Percentiles rank a stretch among this genome's conserved stretches.
Evolutionary conservation across 2,888 invertebrate genomes (phyloP).

Genomic region (Cephus spinipes): DNA sequence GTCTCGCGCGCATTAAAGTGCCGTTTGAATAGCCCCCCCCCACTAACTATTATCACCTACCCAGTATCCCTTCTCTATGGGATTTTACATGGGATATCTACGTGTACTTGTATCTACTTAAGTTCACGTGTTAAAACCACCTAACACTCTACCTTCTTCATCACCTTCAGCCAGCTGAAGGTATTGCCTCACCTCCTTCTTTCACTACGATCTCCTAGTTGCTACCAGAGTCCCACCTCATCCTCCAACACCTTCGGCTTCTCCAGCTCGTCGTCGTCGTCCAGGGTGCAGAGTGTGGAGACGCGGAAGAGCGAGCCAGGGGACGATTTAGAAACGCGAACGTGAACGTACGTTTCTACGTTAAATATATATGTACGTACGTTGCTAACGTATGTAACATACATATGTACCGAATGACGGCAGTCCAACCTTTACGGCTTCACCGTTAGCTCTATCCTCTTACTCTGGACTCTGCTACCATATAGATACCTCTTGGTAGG

Average conservation of each 20-base stretch:
- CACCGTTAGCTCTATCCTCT: conserved; percentile 7
- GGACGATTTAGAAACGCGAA: not conserved
- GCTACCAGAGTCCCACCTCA: not conserved
- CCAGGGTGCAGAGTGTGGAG: not conserved
- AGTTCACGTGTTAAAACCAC: not conserved
- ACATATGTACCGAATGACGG: not conserved
- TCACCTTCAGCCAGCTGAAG: not conserved
- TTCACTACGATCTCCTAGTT: not conserved
- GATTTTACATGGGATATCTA: not conserved
- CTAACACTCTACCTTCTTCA: not conserved
- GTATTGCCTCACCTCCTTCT: not conserved
- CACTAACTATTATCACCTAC: not conserved
- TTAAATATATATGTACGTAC: not conserved
- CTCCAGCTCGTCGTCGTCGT: not conserved
- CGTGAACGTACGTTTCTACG: not conserved
- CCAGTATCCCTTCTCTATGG: not conserved
- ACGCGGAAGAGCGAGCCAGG: not conserved
- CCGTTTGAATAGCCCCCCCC: conserved; percentile 22
- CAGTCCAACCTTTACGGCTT: conserved; percentile 14
- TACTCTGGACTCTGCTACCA: conserved; percentile 11
- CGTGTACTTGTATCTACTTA: not conserved
- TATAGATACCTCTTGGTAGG: conserved; percentile 7
- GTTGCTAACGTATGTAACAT: not conserved
- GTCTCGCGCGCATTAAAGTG: conserved; percentile 33
- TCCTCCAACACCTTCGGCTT: not conserved